Evolutionary conservation across 2,797 vertebrate species (phyloP).

Genomic region (Melanotaenia parkinsoni): DNA sequence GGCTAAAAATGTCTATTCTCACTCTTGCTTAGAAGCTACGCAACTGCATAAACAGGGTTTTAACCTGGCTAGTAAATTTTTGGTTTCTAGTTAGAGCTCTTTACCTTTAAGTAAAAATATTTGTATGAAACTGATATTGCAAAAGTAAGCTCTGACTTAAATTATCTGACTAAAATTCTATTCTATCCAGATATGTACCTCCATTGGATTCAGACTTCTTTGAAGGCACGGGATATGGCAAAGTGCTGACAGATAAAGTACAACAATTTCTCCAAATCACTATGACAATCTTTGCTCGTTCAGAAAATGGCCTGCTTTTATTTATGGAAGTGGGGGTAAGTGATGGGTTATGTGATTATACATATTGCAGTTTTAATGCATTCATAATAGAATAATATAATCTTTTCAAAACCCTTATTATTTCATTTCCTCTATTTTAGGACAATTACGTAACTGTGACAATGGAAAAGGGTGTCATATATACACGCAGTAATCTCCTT

Average conservation of each 20-base stretch:
- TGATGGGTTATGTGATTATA: background rate
- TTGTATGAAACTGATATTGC: background rate
- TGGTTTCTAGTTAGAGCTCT: background rate
- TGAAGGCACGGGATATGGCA: slow-evolving; percentile 81
- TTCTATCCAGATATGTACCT: slow-evolving; percentile 61
- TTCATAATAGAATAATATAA: background rate
- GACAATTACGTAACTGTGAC: slow-evolving; percentile 69
- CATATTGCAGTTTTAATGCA: background rate
- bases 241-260: background rate
- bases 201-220: slow-evolving; percentile 45
- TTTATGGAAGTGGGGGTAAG: slow-evolving; percentile 73
- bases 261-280: fast-evolving
- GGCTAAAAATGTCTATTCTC: background rate
- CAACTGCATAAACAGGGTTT: background rate
- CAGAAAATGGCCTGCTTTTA: slow-evolving; percentile 76
- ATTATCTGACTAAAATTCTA: slow-evolving; percentile 21
- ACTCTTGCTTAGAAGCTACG: background rate
- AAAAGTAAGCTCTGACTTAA: background rate
- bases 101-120: background rate
- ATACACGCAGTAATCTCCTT: slow-evolving; percentile 47
- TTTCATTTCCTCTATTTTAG: slow-evolving; percentile 52
- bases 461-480: slow-evolving; percentile 69
- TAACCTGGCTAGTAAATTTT: background rate
- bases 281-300: slow-evolving; percentile 38
- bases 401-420: slow-evolving; percentile 3